phyloP scores from a whole-genome alignment of 2,888 invertebrate genomes.

The Agrotis puta region DNA sequence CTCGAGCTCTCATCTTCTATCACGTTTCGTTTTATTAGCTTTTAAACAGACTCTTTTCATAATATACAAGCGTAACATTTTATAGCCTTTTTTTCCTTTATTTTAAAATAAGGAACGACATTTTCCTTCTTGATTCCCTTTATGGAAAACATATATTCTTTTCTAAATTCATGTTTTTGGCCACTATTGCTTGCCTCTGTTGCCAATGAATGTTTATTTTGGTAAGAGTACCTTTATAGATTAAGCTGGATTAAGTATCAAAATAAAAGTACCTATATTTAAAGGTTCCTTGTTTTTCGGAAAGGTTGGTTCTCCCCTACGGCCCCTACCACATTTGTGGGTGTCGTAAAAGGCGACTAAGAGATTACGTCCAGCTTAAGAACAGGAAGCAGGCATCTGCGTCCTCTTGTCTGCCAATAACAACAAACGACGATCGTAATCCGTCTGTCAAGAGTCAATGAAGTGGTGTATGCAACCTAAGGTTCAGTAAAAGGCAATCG shows the following conservation, averaged over 20 bases:
- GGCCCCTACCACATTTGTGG: not conserved
- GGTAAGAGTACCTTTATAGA: not conserved
- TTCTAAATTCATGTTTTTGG: not conserved
- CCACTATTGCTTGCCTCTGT: not conserved
- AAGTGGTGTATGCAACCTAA: not conserved
- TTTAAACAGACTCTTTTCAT: slow-evolving; percentile 14
- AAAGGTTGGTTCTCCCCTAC: not conserved
- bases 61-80: slow-evolving; percentile 16
- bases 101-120: slow-evolving; percentile 7
- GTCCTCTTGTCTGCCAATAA: slow-evolving; percentile 6
- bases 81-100: slow-evolving; percentile 7
- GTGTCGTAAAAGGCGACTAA: slow-evolving; percentile 12
- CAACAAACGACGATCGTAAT: slow-evolving; percentile 16
- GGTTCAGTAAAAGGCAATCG: not conserved
- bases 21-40: slow-evolving; percentile 34
- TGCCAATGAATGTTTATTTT: not conserved
- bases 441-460: not conserved
- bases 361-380: slow-evolving; percentile 18
- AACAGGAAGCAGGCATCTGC: slow-evolving; percentile 8
- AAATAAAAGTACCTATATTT: slow-evolving; percentile 6
- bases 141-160: slow-evolving; percentile 1
- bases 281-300: slow-evolving; percentile 16
- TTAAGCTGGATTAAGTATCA: slow-evolving; percentile 4
- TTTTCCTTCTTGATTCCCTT: not conserved
- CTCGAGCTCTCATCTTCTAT: not conserved